Percentiles rank a stretch among this genome's conserved stretches.
These are phyloP conservation scores for Lycocerus yunnanus DNA, from an alignment of 2,888 invertebrate species.

Conservation along the genomic window DNA sequence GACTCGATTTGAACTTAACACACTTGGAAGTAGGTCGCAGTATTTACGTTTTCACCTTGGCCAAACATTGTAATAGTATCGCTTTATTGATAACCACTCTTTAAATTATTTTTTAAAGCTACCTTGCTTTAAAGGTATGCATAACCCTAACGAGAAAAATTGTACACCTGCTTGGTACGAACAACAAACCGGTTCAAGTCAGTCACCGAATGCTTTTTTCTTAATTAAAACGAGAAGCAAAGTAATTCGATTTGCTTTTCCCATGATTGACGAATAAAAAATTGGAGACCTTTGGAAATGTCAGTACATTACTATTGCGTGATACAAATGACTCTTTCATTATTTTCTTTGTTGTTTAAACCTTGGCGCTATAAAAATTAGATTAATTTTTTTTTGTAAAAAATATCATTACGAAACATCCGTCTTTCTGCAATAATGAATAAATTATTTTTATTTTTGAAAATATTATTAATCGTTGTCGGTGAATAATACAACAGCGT, in stretches of 20 bases:
- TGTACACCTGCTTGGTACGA: slow-evolving; percentile 7
- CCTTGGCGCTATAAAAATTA: background rate
- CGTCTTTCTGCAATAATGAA: background rate
- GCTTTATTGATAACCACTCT: background rate
- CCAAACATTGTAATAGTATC: background rate
- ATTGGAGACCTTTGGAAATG: slow-evolving; percentile 7
- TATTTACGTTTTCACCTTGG: slow-evolving; percentile 1
- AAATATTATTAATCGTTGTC: background rate
- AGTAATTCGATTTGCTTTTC: background rate
- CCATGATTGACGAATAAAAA: background rate
- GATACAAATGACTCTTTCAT: background rate
- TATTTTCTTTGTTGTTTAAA: background rate
- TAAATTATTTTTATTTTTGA: too few species aligned
- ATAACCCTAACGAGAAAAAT: slow-evolving; percentile 6
- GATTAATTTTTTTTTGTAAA: background rate
- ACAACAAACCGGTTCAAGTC: slow-evolving; percentile 12
- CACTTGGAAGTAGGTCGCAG: slow-evolving; percentile 5
- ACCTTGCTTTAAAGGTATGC: slow-evolving; percentile 4
- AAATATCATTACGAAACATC: background rate
- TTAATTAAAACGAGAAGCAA: background rate
- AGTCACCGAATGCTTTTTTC: background rate
- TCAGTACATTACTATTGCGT: slow-evolving; percentile 13
- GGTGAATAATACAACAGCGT: background rate
- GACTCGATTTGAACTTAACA: slow-evolving; percentile 10
- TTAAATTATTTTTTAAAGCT: background rate